Evolutionary conservation across 2,797 vertebrate genomes (phyloP).

Genomic region (Borostomias antarcticus): DNA sequence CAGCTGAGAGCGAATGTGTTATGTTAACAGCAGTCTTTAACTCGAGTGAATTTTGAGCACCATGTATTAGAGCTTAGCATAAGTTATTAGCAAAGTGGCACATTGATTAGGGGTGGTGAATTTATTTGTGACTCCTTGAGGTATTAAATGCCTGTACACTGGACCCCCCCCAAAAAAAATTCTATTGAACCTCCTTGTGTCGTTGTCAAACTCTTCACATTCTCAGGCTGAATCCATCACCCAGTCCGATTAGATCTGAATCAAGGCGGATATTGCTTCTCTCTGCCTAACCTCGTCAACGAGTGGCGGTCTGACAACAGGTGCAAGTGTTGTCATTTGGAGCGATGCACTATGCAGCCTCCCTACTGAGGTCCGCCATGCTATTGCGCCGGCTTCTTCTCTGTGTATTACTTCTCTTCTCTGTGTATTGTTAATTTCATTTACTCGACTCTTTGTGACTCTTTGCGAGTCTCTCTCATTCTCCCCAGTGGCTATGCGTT

Average conservation of each 20-base stretch:
- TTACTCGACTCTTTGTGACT: not conserved
- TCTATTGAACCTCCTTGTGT: no score
- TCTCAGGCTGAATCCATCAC: not conserved
- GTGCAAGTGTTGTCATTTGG: slow-evolving; percentile 21
- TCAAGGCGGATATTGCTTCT: slow-evolving; percentile 9
- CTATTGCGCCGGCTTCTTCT: slow-evolving; percentile 14
- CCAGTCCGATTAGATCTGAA: not conserved
- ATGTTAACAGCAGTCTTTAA: not conserved
- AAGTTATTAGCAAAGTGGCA: not conserved
- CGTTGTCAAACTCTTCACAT: not conserved
- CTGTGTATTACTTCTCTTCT: not conserved
- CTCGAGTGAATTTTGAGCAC: no score
- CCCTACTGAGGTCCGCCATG: slow-evolving; percentile 7
- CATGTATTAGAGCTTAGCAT: not conserved
- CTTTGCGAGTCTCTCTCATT: slow-evolving; percentile 6
- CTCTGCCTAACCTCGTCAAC: not conserved
- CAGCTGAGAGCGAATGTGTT: not conserved
- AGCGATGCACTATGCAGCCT: slow-evolving; percentile 24
- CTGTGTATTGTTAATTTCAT: not conserved
- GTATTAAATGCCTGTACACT: no score
- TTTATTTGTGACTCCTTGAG: not conserved
- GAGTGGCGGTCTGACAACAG: slow-evolving; percentile 30
- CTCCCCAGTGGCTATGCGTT: not conserved
- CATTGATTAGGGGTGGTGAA: not conserved
- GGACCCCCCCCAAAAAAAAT: no score